Conservation (phyloP, 2,113 vertebrate genomes). For the Eurypyga helias region DNA sequence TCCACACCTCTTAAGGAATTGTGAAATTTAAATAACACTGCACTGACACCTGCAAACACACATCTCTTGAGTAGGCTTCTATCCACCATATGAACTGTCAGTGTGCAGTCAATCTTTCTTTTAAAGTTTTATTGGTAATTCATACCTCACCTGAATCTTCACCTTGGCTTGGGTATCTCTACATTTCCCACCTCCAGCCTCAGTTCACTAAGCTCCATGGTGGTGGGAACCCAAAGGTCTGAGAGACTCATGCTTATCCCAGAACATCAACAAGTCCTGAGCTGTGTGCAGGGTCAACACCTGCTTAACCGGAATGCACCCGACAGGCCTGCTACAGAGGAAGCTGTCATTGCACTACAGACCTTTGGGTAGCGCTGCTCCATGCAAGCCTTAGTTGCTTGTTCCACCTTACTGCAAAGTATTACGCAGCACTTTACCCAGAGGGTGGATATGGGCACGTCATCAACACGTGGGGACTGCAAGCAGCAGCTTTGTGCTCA, state of each 20-base stretch:
- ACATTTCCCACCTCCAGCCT: not conserved
- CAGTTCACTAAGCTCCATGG: not conserved
- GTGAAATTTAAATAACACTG: not conserved
- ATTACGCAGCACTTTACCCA: not conserved
- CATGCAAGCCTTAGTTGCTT: not conserved
- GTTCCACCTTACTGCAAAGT: accelerated
- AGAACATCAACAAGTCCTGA: not conserved
- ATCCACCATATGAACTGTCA: not conserved
- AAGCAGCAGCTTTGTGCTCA: not conserved
- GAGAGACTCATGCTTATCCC: not conserved
- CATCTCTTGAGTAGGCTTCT: not conserved
- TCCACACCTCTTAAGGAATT: accelerated
- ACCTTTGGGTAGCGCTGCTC: not conserved
- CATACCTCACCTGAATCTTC: not conserved
- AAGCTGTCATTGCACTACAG: not conserved
- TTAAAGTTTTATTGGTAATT: not conserved
- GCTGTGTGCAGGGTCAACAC: not conserved
- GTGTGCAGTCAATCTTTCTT: not conserved
- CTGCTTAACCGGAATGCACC: not conserved
- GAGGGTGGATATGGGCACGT: no score
- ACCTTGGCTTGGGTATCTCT: not conserved
- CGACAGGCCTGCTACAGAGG: not conserved
- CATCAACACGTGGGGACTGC: not conserved
- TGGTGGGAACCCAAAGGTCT: not conserved
- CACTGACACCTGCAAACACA: not conserved